Conservation (phyloP, 2,888 invertebrate species). For the Xestia c-nigrum region DNA sequence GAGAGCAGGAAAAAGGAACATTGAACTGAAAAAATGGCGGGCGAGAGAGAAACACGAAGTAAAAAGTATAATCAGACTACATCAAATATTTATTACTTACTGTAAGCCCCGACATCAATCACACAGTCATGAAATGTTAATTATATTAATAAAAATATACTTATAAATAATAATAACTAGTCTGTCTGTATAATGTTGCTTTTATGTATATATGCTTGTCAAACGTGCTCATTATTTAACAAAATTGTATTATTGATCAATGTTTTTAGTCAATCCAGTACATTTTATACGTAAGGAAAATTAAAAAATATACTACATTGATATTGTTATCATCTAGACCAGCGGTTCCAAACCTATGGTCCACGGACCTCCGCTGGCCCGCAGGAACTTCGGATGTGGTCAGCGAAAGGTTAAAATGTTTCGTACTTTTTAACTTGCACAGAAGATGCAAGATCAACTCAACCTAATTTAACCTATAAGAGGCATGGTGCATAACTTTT, state of each 20-base stretch:
- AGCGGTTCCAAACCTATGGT: too few species aligned
- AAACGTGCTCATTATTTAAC: neutral
- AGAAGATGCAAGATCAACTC: too few species aligned
- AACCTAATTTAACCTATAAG: too few species aligned
- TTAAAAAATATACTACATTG: neutral
- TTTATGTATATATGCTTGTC: neutral
- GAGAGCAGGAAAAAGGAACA: constrained; percentile 13
- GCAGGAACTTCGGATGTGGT: too few species aligned
- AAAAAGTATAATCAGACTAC: constrained; percentile 29
- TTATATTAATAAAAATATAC: neutral
- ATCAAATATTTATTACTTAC: constrained; percentile 46
- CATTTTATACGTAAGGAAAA: too few species aligned
- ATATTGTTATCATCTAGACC: neutral
- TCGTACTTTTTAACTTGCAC: too few species aligned
- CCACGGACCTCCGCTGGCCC: too few species aligned
- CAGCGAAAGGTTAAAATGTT: too few species aligned
- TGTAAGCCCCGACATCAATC: constrained; percentile 16
- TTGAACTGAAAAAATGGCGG: constrained; percentile 4
- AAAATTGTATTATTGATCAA: too few species aligned
- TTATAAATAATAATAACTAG: neutral
- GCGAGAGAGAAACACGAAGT: constrained; percentile 10
- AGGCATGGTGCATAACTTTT: too few species aligned
- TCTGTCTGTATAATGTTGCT: neutral
- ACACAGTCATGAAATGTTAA: constrained; percentile 16
- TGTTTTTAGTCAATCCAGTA: too few species aligned